Base-by-base conservation (phyloP, 2,888 invertebrate species). In the Meganola albula region DNA sequence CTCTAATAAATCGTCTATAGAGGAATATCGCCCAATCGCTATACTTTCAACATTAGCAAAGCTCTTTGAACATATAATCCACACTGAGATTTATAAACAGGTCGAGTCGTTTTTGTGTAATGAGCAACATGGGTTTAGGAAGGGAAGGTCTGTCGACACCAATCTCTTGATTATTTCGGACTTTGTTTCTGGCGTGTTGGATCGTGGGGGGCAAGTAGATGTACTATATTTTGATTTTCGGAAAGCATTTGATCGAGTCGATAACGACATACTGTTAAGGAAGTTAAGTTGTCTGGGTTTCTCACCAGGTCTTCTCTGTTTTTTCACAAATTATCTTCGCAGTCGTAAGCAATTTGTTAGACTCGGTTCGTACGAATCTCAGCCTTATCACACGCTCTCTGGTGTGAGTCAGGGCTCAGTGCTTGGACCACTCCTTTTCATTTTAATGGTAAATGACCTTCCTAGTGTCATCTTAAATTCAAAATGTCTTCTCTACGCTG, bases 161-260 rank as follows among this genome's bases (percentile, higher is more conserved):
- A 24, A 24, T 10, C 12, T 24, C 7, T n/a, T 24, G 3, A 24
- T 12, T 1, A 2, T 12, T 1, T 8, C 24, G 5, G 24, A 24
- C 8, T 24, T 8, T 12, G 12, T 24, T 6, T 24, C 24, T 12
- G 11, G 12, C 2, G 9, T 12, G 7, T 7, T 12, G n/a, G 12
- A 24, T 12, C 7, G 6, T 3, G 8, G 12, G 2, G 7, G 12
- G 12, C 24, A 24, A 4, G 24, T 24, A 12, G 24, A 24, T 4
- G 24, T 12, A 8, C 24, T 24, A 4, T 24, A 24, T 8, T 24
- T 24, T 24, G 24, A 24, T 12, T 24, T 24, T 8, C 6, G 24
- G 2, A 24, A 24, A 7, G 24, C 12, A 12, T 24, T 24, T 24
- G 24, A 24, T 5, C 6, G 2, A 24, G n/a, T 24, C 6, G 12